Percentiles rank a stretch among this genome's conserved stretches.
These are phyloP conservation scores for Centroberyx gerrardi DNA, from an alignment of 2,797 vertebrate genomes.

Conservation along the genomic window DNA sequence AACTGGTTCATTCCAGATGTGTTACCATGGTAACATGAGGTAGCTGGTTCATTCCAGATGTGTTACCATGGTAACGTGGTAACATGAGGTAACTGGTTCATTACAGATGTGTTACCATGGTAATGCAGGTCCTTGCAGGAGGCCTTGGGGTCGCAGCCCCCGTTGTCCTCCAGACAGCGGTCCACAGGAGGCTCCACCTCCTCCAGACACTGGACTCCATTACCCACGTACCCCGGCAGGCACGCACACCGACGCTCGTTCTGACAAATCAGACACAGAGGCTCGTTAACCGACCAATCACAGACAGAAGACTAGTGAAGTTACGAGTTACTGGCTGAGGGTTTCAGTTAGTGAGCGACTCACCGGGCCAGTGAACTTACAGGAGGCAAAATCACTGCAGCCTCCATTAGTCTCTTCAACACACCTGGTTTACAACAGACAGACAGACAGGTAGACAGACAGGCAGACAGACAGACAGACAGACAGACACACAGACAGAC, in stretches of 20 bases:
- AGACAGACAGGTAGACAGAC: slow-evolving; percentile 1
- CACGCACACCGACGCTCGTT: slow-evolving; percentile 91
- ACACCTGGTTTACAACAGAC: slow-evolving; percentile 76
- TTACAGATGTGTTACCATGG: slow-evolving; percentile 78
- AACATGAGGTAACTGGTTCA: neutral
- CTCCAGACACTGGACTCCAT: slow-evolving; percentile 93
- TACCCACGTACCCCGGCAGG: slow-evolving; percentile 89
- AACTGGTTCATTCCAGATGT: neutral
- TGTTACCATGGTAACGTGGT: slow-evolving; percentile 4
- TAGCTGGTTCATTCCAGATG: neutral
- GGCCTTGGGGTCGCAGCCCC: slow-evolving; percentile 89
- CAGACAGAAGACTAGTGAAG: neutral
- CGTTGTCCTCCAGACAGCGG: slow-evolving; percentile 90
- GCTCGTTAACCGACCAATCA: neutral
- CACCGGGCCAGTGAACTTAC: slow-evolving; percentile 93
- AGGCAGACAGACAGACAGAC: too few species aligned
- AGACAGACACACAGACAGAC: too few species aligned
- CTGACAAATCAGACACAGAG: slow-evolving; percentile 73
- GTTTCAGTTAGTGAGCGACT: slow-evolving; percentile 64
- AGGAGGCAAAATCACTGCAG: slow-evolving; percentile 94
- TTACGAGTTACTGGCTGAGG: neutral
- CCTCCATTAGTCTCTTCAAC: slow-evolving; percentile 89
- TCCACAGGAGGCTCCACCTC: slow-evolving; percentile 87
- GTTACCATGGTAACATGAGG: slow-evolving; percentile 85
- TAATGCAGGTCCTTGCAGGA: slow-evolving; percentile 93